Percentiles rank a stretch among this genome's conserved stretches.
Conservation (phyloP, 2,888 invertebrate genomes). For the Vandiemenella viatica region DNA sequence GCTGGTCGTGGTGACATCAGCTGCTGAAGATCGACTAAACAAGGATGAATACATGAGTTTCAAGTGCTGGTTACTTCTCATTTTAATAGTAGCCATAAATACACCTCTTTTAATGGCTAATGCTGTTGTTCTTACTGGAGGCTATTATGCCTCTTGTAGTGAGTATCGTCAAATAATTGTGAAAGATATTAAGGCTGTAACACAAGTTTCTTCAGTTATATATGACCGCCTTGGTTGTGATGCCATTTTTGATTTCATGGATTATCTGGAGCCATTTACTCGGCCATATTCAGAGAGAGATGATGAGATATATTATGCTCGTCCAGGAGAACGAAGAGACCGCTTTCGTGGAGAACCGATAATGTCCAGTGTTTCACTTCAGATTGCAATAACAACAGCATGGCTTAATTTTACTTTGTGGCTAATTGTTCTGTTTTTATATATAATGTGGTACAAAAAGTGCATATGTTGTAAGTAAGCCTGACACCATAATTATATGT, state of each 20-base stretch:
- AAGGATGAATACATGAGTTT: no score
- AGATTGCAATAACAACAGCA: conserved; percentile 49
- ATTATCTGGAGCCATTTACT: conserved; percentile 48
- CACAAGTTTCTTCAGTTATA: conserved; percentile 7
- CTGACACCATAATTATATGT: no score
- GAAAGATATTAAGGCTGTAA: conserved; percentile 25
- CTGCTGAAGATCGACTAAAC: no score
- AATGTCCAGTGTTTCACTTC: conserved; percentile 53
- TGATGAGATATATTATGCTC: conserved; percentile 6
- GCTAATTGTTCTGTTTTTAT: no score
- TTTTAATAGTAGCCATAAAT: conserved; percentile 45
- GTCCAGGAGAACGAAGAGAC: conserved; percentile 3
- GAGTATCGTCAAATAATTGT: conserved; percentile 55
- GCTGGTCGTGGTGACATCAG: no score
- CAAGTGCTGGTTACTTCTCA: no score
- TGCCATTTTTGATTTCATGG: conserved; percentile 54
- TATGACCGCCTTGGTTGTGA: conserved; percentile 9
- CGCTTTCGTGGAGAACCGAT: conserved; percentile 32
- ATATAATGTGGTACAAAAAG: no score
- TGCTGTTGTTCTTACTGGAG: conserved; percentile 53
- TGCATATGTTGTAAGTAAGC: no score
- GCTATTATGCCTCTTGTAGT: conserved; percentile 58
- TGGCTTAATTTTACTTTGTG: no score
- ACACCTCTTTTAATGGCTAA: conserved; percentile 50
- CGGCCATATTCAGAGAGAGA: conserved; percentile 9